A percentile compares a stretch with the other conserved stretches of the same genome.
phyloP scores from a whole-genome alignment of 1,140 invertebrate species.

The Drosophila orosa region DNA sequence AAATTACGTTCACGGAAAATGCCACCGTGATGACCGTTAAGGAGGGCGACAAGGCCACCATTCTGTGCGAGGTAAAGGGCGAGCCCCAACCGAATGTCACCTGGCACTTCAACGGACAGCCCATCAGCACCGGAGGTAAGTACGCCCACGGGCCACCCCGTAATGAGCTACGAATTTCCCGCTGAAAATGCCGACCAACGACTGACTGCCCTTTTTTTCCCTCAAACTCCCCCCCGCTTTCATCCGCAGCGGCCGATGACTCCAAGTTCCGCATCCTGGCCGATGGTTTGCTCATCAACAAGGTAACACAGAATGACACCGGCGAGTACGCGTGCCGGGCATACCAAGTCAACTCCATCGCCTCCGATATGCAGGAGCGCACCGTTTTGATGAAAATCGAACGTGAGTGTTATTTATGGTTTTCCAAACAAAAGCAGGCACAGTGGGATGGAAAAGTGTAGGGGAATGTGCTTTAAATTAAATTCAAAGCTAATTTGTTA shows the following conservation, averaged over 20 bases:
- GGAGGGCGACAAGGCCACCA: conserved; percentile 84
- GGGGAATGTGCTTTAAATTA: not conserved
- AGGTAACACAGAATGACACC: conserved; percentile 85
- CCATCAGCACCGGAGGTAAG: conserved; percentile 75
- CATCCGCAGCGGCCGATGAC: conserved; percentile 60
- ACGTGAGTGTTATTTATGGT: conserved; percentile 85
- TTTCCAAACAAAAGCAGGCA: conserved; percentile 46
- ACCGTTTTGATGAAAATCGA: conserved; percentile 85
- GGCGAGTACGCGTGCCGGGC: conserved; percentile 86
- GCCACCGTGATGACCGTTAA: conserved; percentile 83
- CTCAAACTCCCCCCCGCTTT: not conserved
- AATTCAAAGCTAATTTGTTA: too few relatives aligned
- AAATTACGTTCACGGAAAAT: conserved; percentile 85
- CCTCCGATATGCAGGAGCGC: conserved; percentile 84
- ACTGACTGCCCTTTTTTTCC: conserved; percentile 12
- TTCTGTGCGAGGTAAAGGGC: conserved; percentile 85
- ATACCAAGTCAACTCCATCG: conserved; percentile 84
- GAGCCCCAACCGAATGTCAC: conserved; percentile 85
- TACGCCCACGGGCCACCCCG: conserved; percentile 11
- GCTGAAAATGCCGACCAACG: not conserved
- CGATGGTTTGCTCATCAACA: conserved; percentile 85
- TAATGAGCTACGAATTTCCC: conserved; percentile 66
- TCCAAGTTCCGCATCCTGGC: conserved; percentile 83
- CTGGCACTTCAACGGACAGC: conserved; percentile 84
- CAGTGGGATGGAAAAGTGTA: conserved; percentile 21